Conservation (phyloP, 2,797 vertebrate genomes). For the Schizopygopsis pylzovi region DNA sequence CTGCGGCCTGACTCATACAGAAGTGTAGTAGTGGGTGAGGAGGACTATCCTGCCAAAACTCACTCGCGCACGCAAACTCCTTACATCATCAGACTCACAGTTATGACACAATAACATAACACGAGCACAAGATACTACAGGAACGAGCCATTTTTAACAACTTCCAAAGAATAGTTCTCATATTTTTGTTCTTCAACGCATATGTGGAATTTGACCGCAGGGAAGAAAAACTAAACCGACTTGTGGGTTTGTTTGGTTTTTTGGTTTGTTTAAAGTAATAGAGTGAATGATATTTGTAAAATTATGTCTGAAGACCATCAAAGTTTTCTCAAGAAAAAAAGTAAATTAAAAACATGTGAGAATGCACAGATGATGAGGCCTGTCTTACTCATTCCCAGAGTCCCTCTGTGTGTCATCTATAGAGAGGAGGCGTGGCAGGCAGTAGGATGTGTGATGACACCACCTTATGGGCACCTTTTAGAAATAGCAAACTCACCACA, state of each 20-base stretch:
- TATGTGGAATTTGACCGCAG: neutral
- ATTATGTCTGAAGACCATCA: neutral
- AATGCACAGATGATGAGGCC: conserved; percentile 47
- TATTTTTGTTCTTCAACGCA: conserved; percentile 3
- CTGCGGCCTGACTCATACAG: conserved; percentile 54
- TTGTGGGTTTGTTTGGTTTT: conserved; percentile 17
- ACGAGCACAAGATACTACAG: conserved; percentile 38
- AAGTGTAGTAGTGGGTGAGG: conserved; percentile 60
- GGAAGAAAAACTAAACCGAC: neutral
- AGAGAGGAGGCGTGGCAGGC: conserved; percentile 60
- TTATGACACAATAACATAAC: conserved; percentile 43
- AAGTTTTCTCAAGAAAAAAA: neutral
- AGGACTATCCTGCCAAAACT: conserved; percentile 64
- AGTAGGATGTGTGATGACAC: conserved; percentile 66
- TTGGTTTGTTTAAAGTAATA: conserved; percentile 6
- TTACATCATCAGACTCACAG: conserved; percentile 54
- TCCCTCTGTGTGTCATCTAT: conserved; percentile 58
- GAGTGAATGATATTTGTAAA: neutral
- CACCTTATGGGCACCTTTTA: conserved; percentile 63
- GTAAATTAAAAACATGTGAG: conserved; percentile 48
- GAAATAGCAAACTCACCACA: conserved; percentile 63
- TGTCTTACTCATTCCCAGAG: conserved; percentile 56
- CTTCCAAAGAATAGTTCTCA: neutral
- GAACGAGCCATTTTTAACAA: conserved; percentile 29
- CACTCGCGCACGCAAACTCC: conserved; percentile 49